Conservation (phyloP, 2,888 invertebrate genomes). For the Tipula lateralis region DNA sequence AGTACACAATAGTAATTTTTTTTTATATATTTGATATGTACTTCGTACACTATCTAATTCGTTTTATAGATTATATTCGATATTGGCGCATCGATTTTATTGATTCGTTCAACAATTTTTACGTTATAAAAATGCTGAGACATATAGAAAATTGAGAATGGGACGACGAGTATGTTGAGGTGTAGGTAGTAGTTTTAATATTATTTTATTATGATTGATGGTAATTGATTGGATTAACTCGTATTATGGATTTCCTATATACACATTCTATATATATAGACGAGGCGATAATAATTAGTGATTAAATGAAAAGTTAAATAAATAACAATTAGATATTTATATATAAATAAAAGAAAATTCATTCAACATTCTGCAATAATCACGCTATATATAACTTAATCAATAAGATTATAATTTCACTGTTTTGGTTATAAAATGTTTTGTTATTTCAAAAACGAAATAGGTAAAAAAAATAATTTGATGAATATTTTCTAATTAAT, state of each 20-base stretch:
- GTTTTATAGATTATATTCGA: not conserved
- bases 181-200: not conserved
- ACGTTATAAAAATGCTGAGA: not conserved
- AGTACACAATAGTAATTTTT: not conserved
- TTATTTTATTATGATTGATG: not conserved
- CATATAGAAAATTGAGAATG: not conserved
- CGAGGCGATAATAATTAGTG: constrained; percentile 3
- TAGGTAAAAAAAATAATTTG: not conserved
- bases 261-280: not conserved
- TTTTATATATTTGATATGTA: no score
- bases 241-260: not conserved
- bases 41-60: not conserved
- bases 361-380: not conserved
- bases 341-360: not conserved
- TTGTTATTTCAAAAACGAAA: not conserved
- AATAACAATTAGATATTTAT: not conserved
- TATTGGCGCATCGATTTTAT: not conserved
- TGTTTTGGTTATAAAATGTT: not conserved
- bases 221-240: not conserved
- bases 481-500: constrained; percentile 1
- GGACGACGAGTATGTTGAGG: no score
- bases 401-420: not conserved
- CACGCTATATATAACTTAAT: not conserved
- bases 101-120: not conserved
- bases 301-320: not conserved